Evolutionary conservation across 2,113 vertebrate genomes (phyloP).

Genomic region (Bubo scandiacus): DNA sequence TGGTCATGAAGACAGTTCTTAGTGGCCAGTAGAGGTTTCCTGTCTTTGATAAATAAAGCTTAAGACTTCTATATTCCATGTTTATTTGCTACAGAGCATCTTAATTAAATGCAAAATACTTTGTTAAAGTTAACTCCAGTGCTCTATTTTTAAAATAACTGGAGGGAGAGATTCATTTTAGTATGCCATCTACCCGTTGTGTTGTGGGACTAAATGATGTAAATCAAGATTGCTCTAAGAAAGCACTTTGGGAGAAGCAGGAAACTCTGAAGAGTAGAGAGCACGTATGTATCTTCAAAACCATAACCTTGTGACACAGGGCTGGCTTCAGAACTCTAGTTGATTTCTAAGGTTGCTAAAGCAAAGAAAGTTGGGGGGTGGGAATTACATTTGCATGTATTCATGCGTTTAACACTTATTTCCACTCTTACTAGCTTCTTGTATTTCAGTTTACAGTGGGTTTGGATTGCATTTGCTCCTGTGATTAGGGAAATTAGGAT

Average conservation of each 20-base stretch:
- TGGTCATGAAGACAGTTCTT: background rate
- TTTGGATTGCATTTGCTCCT: background rate
- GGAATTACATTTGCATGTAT: background rate
- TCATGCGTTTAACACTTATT: background rate
- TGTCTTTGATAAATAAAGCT: background rate
- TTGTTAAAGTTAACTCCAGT: background rate
- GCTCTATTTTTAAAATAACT: background rate
- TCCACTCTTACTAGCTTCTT: background rate
- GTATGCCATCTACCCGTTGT: background rate
- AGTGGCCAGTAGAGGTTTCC: background rate
- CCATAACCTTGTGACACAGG: background rate
- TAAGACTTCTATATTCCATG: background rate
- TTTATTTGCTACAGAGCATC: background rate
- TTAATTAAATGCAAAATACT: slow-evolving; percentile 14
- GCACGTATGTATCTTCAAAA: background rate
- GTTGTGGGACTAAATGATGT: background rate
- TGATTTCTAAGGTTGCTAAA: background rate
- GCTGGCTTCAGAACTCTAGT: background rate
- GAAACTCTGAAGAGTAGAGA: background rate
- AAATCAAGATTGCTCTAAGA: background rate
- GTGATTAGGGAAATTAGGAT: background rate
- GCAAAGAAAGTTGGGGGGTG: background rate
- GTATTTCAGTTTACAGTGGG: background rate
- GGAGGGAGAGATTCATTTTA: background rate
- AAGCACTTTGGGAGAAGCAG: background rate